phyloP scores from a whole-genome alignment of 53 echinoderm and acorn worm species.

The Arbacia lixula region DNA sequence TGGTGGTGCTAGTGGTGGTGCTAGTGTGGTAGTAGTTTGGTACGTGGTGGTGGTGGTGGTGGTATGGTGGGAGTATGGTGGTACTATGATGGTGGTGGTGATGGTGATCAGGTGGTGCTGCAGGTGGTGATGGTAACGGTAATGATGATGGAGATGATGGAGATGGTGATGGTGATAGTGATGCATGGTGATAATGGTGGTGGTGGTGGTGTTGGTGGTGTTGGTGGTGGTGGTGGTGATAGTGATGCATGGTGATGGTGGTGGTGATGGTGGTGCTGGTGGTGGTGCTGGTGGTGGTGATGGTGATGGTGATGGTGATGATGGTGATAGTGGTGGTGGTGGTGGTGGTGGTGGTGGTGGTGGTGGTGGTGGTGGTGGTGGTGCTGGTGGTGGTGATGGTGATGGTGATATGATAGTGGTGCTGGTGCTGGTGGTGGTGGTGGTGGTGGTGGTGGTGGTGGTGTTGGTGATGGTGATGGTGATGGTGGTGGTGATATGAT shows the following conservation, averaged over 20 bases:
- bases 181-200: neutral
- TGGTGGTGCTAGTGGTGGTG: neutral
- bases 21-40: too few relatives aligned
- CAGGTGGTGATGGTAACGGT: neutral
- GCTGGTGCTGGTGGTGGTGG: too few relatives aligned
- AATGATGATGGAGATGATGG: neutral
- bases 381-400: neutral
- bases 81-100: neutral
- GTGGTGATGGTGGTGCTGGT: neutral
- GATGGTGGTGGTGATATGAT: too few relatives aligned
- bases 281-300: neutral
- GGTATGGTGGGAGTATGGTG: neutral
- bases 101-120: neutral
- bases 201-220: neutral
- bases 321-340: neutral
- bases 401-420: too few relatives aligned
- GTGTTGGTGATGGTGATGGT: too few relatives aligned
- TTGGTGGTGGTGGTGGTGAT: neutral
- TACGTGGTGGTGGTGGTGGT: neutral
- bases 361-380: neutral
- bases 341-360: neutral
- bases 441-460: too few relatives aligned
- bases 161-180: neutral
- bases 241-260: neutral
- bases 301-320: neutral